A percentile compares a stretch with the other conserved stretches of the same genome.
These are phyloP conservation scores for Xestia xanthographa DNA, from an alignment of 2,888 invertebrate species.

Conservation along the genomic window DNA sequence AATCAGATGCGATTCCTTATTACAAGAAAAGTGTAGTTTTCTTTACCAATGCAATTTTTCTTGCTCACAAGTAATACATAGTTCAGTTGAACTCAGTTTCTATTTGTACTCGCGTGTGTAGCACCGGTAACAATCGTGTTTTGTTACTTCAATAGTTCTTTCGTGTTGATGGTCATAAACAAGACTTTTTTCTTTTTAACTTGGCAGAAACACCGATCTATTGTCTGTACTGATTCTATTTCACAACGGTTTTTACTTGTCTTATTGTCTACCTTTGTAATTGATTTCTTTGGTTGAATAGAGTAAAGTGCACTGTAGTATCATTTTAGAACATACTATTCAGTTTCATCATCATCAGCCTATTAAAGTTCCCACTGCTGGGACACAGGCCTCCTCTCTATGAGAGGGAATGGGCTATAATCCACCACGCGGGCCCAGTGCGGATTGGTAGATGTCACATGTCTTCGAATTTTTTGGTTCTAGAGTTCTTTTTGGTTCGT, in stretches of 20 bases:
- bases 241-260: not conserved
- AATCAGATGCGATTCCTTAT: not conserved
- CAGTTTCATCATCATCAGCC: too few relatives aligned
- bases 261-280: not conserved
- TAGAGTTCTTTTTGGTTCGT: too few relatives aligned
- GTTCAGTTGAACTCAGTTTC: not conserved
- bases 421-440: too few relatives aligned
- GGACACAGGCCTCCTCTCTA: too few relatives aligned
- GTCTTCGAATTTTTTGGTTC: too few relatives aligned
- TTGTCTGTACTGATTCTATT: not conserved
- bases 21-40: not conserved
- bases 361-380: too few relatives aligned
- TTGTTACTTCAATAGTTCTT: slow-evolving; percentile 24
- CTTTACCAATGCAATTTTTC: not conserved
- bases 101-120: slow-evolving; percentile 21
- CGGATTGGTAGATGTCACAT: too few relatives aligned
- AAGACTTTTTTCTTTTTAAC: slow-evolving; percentile 10
- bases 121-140: slow-evolving; percentile 9
- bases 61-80: not conserved
- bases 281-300: not conserved
- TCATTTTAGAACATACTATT: too few relatives aligned
- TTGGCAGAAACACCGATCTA: not conserved
- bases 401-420: too few relatives aligned
- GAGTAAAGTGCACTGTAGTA: not conserved
- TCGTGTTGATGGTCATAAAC: slow-evolving; percentile 14